Percentiles rank a stretch among this genome's conserved stretches.
Conservation (phyloP, 2,797 vertebrate species). For the Mormyrops attenuatus region DNA sequence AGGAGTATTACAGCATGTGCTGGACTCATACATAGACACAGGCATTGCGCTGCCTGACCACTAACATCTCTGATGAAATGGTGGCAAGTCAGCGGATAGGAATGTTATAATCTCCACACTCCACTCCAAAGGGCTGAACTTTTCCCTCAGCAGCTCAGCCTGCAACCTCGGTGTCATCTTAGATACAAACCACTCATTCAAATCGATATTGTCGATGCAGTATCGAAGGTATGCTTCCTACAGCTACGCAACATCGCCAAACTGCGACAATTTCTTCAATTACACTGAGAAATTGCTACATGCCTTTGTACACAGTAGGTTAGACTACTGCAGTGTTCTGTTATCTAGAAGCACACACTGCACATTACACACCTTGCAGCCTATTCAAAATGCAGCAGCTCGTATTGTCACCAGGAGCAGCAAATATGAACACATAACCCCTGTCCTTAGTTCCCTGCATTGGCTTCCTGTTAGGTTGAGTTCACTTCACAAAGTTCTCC, state of each 20-base stretch:
- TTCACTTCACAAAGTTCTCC: not conserved
- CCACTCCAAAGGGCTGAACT: not conserved
- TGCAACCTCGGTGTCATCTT: not conserved
- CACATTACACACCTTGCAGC: not conserved
- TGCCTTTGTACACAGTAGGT: not conserved
- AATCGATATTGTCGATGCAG: not conserved
- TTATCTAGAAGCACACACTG: not conserved
- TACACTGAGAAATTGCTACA: not conserved
- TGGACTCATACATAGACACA: not conserved
- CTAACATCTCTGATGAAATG: not conserved
- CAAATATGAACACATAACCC: not conserved
- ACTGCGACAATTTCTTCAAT: not conserved
- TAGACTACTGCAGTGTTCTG: not conserved
- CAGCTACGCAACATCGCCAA: not conserved
- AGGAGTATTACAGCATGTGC: not conserved
- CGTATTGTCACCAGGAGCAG: not conserved
- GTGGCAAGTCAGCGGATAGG: not conserved
- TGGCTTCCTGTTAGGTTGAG: not conserved
- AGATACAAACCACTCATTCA: not conserved
- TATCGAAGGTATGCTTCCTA: not conserved
- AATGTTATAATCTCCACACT: not conserved
- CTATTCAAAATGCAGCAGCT: not conserved
- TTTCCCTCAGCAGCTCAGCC: not conserved
- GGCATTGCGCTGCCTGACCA: not conserved
- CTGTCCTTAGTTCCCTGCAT: not conserved